Percentiles rank a stretch among this genome's conserved stretches.
Conservation (phyloP, 2,113 vertebrate species). For the Bujurquina vittata region DNA sequence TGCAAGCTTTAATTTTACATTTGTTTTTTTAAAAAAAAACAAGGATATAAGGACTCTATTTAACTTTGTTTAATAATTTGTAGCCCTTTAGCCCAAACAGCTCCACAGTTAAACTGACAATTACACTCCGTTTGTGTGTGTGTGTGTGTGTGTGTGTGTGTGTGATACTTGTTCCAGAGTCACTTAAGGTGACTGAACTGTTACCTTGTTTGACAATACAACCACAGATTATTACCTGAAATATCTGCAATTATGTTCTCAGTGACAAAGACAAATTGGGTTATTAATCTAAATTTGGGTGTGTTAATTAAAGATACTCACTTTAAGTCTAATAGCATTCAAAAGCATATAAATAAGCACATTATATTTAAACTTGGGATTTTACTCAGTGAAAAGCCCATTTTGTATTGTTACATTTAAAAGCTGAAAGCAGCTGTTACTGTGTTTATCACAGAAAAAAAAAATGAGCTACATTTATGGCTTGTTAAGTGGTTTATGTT, state of each 20-base stretch:
- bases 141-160: not conserved
- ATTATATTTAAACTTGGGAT: not conserved
- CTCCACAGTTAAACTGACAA: not conserved
- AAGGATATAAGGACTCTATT: not conserved
- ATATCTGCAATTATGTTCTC: not conserved
- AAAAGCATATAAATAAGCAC: not conserved
- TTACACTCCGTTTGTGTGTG: too few species aligned
- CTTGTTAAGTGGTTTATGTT: not conserved
- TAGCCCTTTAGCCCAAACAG: not conserved
- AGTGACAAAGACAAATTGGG: not conserved
- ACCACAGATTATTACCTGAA: not conserved
- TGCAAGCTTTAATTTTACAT: not conserved
- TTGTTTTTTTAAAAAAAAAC: not conserved
- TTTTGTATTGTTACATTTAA: not conserved
- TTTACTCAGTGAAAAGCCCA: not conserved
- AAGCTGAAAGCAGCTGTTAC: not conserved
- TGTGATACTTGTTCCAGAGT: not conserved
- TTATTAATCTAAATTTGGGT: not conserved
- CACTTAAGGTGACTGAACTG: not conserved
- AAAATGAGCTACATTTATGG: slow-evolving; percentile 4
- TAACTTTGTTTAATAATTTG: not conserved
- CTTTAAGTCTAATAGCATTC: not conserved
- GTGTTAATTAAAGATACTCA: not conserved
- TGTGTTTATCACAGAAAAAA: slow-evolving; percentile 6
- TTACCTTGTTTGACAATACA: not conserved